Percentiles rank a stretch among this genome's conserved stretches.
These are phyloP conservation scores for Aphrocallistes beatrix DNA, from an alignment of 37 sponge, comb jelly and placozoan species.

Conservation along the genomic window DNA sequence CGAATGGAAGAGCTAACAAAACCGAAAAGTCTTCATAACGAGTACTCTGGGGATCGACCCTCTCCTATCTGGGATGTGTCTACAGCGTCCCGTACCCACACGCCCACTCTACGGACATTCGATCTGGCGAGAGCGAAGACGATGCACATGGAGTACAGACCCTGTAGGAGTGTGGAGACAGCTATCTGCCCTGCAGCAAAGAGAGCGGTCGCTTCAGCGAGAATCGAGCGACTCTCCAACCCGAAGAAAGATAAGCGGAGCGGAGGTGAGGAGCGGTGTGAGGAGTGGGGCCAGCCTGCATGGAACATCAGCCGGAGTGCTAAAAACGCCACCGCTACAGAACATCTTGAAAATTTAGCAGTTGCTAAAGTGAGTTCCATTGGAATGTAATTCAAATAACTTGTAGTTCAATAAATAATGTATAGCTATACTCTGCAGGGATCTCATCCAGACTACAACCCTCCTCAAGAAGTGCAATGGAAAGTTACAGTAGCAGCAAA, in stretches of 20 bases:
- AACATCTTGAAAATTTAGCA: neutral
- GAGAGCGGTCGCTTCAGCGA: conserved; percentile 25
- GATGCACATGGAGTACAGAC: conserved; percentile 36
- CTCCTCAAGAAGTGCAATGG: conserved; percentile 36
- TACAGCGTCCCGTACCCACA: conserved; percentile 21
- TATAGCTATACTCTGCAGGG: neutral
- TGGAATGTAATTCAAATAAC: too few relatives aligned
- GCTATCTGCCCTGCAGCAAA: conserved; percentile 36
- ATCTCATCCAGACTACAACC: conserved; percentile 25
- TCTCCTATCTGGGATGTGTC: conserved; percentile 48
- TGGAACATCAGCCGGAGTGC: neutral
- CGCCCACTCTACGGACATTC: conserved; percentile 26
- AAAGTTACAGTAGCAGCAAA: conserved; percentile 25
- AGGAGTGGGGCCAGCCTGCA: conserved; percentile 13
- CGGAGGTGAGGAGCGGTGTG: neutral
- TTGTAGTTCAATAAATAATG: too few relatives aligned
- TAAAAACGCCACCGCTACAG: neutral
- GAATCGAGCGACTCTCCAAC: conserved; percentile 28
- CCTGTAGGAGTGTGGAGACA: conserved; percentile 12
- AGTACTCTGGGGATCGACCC: conserved; percentile 45
- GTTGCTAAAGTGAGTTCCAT: neutral
- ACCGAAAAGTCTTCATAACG: conserved; percentile 36
- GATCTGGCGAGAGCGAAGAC: conserved; percentile 40
- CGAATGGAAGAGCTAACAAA: conserved; percentile 36
- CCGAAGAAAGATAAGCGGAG: conserved; percentile 26